These are phyloP conservation scores for Rhamnusium bicolor DNA, from an alignment of 2,888 invertebrate species.

Conservation along the genomic window DNA sequence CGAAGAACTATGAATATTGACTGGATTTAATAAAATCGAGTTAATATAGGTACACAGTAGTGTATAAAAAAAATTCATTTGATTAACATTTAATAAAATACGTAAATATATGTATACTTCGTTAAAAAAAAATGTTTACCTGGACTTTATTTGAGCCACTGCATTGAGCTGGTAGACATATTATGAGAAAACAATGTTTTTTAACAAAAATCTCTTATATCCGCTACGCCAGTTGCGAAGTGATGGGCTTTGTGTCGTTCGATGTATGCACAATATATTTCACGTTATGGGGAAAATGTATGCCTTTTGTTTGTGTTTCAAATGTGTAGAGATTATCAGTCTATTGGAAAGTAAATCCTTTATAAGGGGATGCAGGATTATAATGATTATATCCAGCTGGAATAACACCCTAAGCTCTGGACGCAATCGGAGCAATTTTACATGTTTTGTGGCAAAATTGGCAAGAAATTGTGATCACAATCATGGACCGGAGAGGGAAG, in stretches of 20 bases:
- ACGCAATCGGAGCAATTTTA: background rate
- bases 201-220: background rate
- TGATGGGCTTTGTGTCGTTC: background rate
- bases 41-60: too few relatives aligned
- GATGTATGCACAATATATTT: background rate
- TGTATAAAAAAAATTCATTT: too few relatives aligned
- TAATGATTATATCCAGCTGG: conserved; percentile 3
- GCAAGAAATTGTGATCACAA: background rate
- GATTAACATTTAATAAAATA: too few relatives aligned
- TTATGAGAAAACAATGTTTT: background rate
- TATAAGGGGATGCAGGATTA: conserved; percentile 8
- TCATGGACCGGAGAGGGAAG: too few relatives aligned
- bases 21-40: too few relatives aligned
- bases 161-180: background rate
- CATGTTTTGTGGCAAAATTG: background rate
- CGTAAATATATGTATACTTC: too few relatives aligned
- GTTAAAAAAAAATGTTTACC: too few relatives aligned
- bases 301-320: background rate
- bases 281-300: background rate
- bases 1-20: too few relatives aligned
- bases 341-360: conserved; percentile 2
- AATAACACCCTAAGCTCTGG: background rate
- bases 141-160: background rate
- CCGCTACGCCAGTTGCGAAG: background rate
- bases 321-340: conserved; percentile 2